A percentile compares a stretch with the other conserved stretches of the same genome.
Conservation (phyloP, 64 coral and sea anemone species). For the Pachyseris speciosa region DNA sequence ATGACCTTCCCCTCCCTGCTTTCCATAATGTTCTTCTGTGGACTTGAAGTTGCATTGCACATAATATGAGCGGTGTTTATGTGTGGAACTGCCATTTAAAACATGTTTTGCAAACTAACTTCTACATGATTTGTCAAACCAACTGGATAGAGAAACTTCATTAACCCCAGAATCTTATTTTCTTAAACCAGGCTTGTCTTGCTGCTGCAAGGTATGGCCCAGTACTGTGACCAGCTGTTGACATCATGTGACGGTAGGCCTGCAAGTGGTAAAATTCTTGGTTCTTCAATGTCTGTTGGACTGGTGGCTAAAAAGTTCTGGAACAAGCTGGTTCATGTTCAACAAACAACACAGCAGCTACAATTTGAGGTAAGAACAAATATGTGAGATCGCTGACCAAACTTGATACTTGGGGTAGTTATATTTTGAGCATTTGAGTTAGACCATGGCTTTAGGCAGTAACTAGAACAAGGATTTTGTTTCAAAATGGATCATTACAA, state of each 20-base stretch:
- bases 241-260: constrained; percentile 74
- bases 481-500: too few species aligned
- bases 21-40: too few species aligned
- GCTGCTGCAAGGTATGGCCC: constrained; percentile 84
- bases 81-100: too few species aligned
- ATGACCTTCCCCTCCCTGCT: too few species aligned
- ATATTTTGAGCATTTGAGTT: too few species aligned
- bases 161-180: background rate
- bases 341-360: constrained; percentile 86
- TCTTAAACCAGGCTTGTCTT: constrained; percentile 74
- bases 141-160: too few species aligned
- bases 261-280: constrained; percentile 77
- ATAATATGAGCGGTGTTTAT: too few species aligned
- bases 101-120: too few species aligned
- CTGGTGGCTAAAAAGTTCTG: constrained; percentile 98
- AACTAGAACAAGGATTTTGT: too few species aligned
- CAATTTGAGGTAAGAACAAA: constrained; percentile 79
- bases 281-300: constrained; percentile 95
- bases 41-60: too few species aligned
- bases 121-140: too few species aligned
- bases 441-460: too few species aligned
- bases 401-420: background rate
- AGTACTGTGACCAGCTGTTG: constrained; percentile 84
- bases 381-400: background rate
- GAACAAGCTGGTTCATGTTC: constrained; percentile 95